A percentile compares a stretch with the other conserved stretches of the same genome.
phyloP scores from a whole-genome alignment of 1,140 invertebrate genomes.

The Trichomalopsis sarcophagae region DNA sequence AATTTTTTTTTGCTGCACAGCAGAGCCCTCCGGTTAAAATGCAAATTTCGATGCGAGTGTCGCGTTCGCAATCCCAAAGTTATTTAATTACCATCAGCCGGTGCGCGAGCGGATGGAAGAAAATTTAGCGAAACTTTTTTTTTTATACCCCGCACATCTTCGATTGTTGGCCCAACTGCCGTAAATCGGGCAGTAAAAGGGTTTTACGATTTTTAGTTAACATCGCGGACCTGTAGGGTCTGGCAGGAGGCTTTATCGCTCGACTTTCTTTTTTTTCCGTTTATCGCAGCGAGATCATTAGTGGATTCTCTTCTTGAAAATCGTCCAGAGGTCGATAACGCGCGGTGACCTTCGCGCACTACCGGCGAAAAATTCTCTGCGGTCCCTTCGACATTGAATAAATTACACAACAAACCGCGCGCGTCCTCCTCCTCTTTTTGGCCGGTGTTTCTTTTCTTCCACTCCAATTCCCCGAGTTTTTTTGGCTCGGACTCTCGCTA shows the following conservation, averaged over 20 bases:
- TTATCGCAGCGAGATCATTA: background rate
- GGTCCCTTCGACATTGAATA: conserved; percentile 2
- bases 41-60: conserved; percentile 8
- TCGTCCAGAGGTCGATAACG: background rate
- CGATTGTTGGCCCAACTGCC: conserved; percentile 27
- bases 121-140: conserved; percentile 29
- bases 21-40: conserved; percentile 18
- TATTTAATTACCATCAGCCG: conserved; percentile 30
- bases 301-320: background rate
- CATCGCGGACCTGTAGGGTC: background rate
- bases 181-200: conserved; percentile 33
- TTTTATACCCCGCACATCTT: background rate
- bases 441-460: background rate
- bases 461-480: background rate
- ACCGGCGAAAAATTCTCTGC: background rate
- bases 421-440: background rate
- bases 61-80: conserved; percentile 3
- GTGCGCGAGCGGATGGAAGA: conserved; percentile 39
- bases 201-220: conserved; percentile 42
- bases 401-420: background rate
- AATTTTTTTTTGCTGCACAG: conserved; percentile 3
- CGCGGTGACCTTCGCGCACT: background rate
- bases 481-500: background rate
- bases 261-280: background rate
- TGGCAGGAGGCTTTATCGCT: background rate